Conservation (phyloP, 2,797 vertebrate genomes). For the Aotus griseimembra region DNA sequence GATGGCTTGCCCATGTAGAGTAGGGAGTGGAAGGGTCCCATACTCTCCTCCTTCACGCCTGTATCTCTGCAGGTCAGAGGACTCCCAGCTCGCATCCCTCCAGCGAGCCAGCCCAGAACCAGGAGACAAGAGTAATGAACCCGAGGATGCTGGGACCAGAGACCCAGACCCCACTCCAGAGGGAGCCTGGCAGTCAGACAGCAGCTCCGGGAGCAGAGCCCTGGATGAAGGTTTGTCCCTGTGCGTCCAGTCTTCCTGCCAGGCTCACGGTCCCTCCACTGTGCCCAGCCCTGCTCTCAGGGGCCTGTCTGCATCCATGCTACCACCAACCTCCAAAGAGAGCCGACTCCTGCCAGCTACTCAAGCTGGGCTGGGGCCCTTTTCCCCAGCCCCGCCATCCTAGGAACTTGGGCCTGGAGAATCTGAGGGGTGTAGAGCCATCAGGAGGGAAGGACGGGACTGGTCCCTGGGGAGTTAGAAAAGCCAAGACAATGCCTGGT, state of each 20-base stretch:
- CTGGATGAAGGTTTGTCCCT: conserved; percentile 51
- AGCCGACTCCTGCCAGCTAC: background rate
- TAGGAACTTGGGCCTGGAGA: background rate
- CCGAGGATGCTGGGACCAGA: background rate
- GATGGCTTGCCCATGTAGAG: background rate
- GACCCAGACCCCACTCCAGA: background rate
- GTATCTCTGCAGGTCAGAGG: conserved; percentile 85
- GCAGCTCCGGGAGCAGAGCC: background rate
- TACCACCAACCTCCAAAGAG: background rate
- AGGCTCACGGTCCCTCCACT: fast-evolving
- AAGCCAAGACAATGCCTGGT: background rate
- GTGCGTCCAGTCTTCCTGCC: background rate
- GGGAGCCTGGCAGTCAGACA: background rate
- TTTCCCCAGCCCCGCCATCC: no score
- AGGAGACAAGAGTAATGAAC: conserved; percentile 55
- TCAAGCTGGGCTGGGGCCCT: background rate
- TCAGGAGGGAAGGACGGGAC: background rate
- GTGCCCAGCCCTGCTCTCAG: background rate
- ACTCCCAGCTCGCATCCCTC: conserved; percentile 73
- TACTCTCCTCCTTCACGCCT: fast-evolving
- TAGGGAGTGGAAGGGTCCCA: fast-evolving
- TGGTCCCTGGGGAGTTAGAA: background rate
- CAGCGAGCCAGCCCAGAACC: conserved; percentile 62
- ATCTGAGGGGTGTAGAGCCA: background rate
- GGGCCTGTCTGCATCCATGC: background rate